These are phyloP conservation scores for Drosophila kanekoi DNA, from an alignment of 2,888 invertebrate species.

Conservation along the genomic window DNA sequence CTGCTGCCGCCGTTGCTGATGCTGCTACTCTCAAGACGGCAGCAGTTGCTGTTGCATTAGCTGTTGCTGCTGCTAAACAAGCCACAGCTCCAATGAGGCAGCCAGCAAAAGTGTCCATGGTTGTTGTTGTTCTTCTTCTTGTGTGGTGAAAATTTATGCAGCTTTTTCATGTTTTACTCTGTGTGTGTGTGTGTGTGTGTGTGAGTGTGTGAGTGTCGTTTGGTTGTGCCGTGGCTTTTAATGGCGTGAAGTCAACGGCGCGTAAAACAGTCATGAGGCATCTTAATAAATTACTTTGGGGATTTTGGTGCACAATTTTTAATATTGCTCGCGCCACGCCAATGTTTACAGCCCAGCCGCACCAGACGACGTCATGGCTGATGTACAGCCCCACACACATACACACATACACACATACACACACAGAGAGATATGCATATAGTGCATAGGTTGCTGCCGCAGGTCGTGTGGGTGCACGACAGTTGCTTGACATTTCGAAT, in stretches of 20 bases:
- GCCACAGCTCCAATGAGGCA: conserved; percentile 62
- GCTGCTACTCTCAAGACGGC: conserved; percentile 40
- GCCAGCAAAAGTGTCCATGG: conserved; percentile 46
- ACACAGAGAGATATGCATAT: conserved; percentile 28
- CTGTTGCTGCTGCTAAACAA: conserved; percentile 43
- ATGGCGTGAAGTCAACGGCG: conserved; percentile 83
- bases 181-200: conserved; percentile 28
- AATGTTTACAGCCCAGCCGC: conserved; percentile 25
- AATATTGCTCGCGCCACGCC: conserved; percentile 64
- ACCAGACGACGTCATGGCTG: conserved; percentile 53
- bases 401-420: conserved; percentile 4
- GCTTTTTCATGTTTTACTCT: conserved; percentile 57
- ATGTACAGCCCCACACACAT: conserved; percentile 39
- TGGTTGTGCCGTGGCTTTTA: conserved; percentile 71
- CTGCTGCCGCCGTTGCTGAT: conserved; percentile 15
- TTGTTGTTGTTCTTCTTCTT: conserved; percentile 40
- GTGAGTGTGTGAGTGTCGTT: conserved; percentile 20
- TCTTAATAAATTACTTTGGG: conserved; percentile 85
- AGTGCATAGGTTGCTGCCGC: conserved; percentile 13
- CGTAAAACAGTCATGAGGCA: conserved; percentile 83
- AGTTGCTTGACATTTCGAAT: conserved; percentile 77
- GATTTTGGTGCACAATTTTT: conserved; percentile 82
- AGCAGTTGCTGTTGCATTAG: conserved; percentile 37
- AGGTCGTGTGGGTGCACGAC: conserved; percentile 58
- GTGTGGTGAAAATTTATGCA: conserved; percentile 59